These are phyloP conservation scores for Harlomillsia oculata DNA, from an alignment of 1,140 invertebrate species.

Conservation along the genomic window DNA sequence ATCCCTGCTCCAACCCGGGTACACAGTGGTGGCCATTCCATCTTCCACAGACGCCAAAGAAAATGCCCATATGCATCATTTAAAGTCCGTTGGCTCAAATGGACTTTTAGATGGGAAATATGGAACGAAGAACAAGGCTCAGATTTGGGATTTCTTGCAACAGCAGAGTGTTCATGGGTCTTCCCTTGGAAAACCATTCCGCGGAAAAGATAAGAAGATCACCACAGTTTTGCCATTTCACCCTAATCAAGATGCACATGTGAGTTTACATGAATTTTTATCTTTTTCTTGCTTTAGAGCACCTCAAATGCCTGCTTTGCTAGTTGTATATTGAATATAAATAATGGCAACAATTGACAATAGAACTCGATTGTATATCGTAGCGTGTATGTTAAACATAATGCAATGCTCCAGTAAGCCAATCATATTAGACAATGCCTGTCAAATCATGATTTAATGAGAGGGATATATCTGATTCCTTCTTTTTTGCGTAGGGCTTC, in stretches of 20 bases:
- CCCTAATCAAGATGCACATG: slow-evolving; percentile 33
- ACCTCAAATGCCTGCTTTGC: not conserved
- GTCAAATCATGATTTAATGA: not conserved
- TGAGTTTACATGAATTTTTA: slow-evolving; percentile 5
- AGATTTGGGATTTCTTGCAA: slow-evolving; percentile 33
- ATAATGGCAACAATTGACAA: not conserved
- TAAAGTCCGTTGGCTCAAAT: slow-evolving; percentile 1
- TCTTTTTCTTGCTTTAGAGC: too few relatives aligned
- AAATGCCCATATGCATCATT: slow-evolving; percentile 7
- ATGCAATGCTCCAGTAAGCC: too few relatives aligned
- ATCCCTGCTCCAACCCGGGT: slow-evolving; percentile 25
- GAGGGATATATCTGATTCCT: not conserved
- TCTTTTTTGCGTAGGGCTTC: too few relatives aligned
- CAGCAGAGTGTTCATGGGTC: slow-evolving; percentile 15
- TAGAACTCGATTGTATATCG: not conserved
- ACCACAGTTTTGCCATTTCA: slow-evolving; percentile 33
- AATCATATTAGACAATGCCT: too few relatives aligned
- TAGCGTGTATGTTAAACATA: too few relatives aligned
- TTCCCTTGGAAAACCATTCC: not conserved
- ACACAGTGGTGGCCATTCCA: slow-evolving; percentile 33
- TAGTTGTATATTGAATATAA: not conserved
- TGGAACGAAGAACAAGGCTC: slow-evolving; percentile 27
- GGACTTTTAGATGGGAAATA: slow-evolving; percentile 8
- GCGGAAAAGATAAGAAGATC: slow-evolving; percentile 22
- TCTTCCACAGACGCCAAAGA: slow-evolving; percentile 3